Conservation (phyloP, 2,113 vertebrate species). For the Pluvianellus socialis region DNA sequence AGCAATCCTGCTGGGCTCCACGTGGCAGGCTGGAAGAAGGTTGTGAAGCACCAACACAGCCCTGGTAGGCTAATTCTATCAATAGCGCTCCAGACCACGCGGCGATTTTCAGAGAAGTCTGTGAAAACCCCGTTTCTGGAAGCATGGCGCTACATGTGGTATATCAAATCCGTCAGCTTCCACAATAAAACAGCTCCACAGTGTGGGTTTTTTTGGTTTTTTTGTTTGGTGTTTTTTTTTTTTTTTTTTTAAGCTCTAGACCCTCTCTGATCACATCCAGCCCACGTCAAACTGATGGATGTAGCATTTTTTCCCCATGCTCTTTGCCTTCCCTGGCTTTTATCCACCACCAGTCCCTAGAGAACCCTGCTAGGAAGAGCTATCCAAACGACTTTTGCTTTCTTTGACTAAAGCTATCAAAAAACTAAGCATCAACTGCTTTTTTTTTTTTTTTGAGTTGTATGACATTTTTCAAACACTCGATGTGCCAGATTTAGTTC, state of each 20-base stretch:
- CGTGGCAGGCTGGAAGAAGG: not conserved
- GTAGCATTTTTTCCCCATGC: not conserved
- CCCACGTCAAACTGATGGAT: not conserved
- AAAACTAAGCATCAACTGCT: not conserved
- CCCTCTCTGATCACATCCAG: not conserved
- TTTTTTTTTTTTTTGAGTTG: not conserved
- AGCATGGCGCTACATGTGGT: not conserved
- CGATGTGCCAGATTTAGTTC: slow-evolving; percentile 51
- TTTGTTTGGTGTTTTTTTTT: not conserved
- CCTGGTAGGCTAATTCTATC: not conserved
- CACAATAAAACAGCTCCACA: not conserved
- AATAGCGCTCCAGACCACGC: accelerated
- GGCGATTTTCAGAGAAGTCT: not conserved
- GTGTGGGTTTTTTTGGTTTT: not conserved
- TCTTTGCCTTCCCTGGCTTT: not conserved
- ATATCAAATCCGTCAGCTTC: not conserved
- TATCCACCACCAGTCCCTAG: not conserved
- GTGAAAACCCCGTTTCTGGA: not conserved
- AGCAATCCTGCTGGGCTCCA: accelerated
- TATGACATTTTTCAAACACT: not conserved
- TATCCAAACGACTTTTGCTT: not conserved
- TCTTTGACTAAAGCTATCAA: not conserved
- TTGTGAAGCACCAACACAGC: not conserved
- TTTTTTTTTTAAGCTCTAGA: not conserved
- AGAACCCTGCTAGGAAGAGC: not conserved